phyloP scores from a whole-genome alignment of 1,140 invertebrate genomes.

The Drosophila busckii region DNA sequence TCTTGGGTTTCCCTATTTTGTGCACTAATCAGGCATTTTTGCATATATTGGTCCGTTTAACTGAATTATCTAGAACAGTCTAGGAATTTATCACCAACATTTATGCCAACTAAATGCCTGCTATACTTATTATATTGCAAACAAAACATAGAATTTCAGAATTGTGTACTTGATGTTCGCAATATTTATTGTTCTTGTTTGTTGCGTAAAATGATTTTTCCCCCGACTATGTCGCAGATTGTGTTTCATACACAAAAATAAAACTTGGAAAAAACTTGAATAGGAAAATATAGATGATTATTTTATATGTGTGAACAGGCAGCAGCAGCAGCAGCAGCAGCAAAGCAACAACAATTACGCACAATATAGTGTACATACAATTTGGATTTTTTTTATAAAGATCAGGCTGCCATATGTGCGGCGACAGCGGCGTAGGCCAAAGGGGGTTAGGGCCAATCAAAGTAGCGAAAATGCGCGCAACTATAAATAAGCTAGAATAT shows the following conservation, averaged over 20 bases:
- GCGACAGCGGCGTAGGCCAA: no score
- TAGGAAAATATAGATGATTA: no score
- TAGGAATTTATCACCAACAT: slow-evolving; percentile 15
- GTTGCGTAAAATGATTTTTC: slow-evolving; percentile 49
- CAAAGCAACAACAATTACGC: slow-evolving; percentile 13
- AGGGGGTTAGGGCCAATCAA: slow-evolving; percentile 3
- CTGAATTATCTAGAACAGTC: slow-evolving; percentile 9
- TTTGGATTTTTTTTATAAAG: no score
- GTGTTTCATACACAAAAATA: slow-evolving; percentile 48
- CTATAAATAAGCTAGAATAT: slow-evolving; percentile 64
- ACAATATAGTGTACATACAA: no score
- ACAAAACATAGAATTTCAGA: slow-evolving; percentile 34
- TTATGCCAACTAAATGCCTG: slow-evolving; percentile 25
- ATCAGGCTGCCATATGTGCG: no score
- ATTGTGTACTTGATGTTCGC: slow-evolving; percentile 38
- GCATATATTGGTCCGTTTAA: no score
- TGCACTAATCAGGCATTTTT: slow-evolving; percentile 12
- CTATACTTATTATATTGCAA: slow-evolving; percentile 10
- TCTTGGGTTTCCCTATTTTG: slow-evolving; percentile 13
- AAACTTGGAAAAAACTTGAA: slow-evolving; percentile 8
- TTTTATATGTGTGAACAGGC: slow-evolving; percentile 59
- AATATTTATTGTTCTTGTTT: slow-evolving; percentile 11
- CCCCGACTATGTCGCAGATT: slow-evolving; percentile 69
- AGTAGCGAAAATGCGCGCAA: slow-evolving; percentile 37
- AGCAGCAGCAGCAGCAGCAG: no score